These are phyloP conservation scores for Siderastrea siderea DNA, from an alignment of 92 coral and sea anemone species.

Conservation along the genomic window DNA sequence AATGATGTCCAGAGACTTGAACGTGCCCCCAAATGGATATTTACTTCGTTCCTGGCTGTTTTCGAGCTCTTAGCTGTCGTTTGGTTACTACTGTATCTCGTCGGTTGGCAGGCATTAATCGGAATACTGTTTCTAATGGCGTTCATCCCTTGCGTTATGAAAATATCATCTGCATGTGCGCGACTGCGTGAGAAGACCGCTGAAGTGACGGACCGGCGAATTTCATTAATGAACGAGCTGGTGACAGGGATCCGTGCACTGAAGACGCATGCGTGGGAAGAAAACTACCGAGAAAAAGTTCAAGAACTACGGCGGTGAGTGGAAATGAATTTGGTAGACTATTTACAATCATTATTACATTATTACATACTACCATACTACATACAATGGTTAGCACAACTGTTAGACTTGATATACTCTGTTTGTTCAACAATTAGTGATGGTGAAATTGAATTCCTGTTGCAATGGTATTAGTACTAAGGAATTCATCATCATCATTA, in stretches of 20 bases:
- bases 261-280: conserved; percentile 44
- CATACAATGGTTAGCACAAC: too few relatives aligned
- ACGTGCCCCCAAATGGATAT: background rate
- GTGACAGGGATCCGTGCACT: conserved; percentile 39
- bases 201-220: conserved; percentile 11
- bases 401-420: too few relatives aligned
- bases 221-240: conserved; percentile 23
- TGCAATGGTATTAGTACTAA: too few relatives aligned
- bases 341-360: background rate
- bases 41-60: background rate
- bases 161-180: conserved; percentile 12
- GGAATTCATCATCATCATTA: too few relatives aligned
- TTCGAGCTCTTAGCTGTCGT: background rate
- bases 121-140: conserved; percentile 3
- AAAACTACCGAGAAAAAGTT: conserved; percentile 7
- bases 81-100: background rate
- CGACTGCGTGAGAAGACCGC: conserved; percentile 7
- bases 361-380: too few relatives aligned
- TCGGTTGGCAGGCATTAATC: conserved; percentile 17
- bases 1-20: conserved; percentile 33
- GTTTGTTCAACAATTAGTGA: too few relatives aligned
- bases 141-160: background rate
- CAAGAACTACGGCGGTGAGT: conserved; percentile 20
- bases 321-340: too few relatives aligned
- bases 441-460: too few relatives aligned